Base-by-base conservation (phyloP, 2,113 vertebrate species). In the Pelodiscus sinensis region DNA sequence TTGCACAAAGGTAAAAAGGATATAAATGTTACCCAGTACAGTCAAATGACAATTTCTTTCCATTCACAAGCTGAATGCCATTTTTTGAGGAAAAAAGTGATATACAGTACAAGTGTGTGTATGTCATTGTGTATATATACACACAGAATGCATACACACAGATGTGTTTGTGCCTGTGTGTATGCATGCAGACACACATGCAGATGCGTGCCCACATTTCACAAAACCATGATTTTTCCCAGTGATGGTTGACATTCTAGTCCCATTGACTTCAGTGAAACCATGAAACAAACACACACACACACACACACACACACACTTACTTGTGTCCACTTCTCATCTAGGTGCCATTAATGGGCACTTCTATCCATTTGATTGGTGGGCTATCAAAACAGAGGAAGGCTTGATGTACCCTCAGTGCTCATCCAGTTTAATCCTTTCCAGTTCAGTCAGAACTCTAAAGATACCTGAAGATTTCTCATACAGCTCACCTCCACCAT, bases 381-480 rank as follows among this genome's bases (percentile, higher is more conserved):
- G 1, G 0, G 52, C 8, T 8, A 2, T 77, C 50, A 84, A 86
- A 84, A 62, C 1, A 50, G 1, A 25, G 77, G 35, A 31, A 18
- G 19, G 44, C 19, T 24, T 25, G 6, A 3, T 44, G 24, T 13
- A 83, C 12, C 5, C 0, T 38, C 31, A 55, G 13, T 3, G 38
- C 38, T 77, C 56, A 27, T 38, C n/a, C 15, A 16, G 2, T 12
- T 38, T 44, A 58, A 18, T 27, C 38, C 35, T 60, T 35, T 54
- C 10, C 3, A 55, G 31, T n/a, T 22, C 92, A 88, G 56, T 60
- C 38, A 1, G 44, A 50, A 24, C 73, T 24, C 73, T 44, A 50
- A 0, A 54, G 55, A 10, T 78, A 27, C 31, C 27, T 14, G 0
- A 4, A 27, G 4, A 4, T 91, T 71, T 50, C 55, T n/a, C 6